Conservation (phyloP, 2,888 invertebrate species). For the Morpho achilles region DNA sequence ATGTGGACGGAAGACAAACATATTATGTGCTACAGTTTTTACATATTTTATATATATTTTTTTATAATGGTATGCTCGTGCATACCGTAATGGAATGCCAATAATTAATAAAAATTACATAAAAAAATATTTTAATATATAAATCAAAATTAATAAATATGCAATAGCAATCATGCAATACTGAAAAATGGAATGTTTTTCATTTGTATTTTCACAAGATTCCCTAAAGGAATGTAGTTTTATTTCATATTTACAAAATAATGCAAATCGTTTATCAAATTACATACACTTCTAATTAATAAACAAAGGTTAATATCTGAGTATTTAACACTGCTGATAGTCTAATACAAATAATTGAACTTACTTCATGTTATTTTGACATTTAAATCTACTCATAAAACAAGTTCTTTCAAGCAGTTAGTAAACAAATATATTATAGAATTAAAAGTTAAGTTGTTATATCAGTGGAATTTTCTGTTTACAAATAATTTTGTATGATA, state of each 20-base stretch:
- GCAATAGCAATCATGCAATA: slow-evolving; percentile 24
- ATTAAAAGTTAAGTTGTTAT: too few relatives aligned
- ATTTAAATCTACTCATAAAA: too few relatives aligned
- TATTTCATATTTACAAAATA: slow-evolving; percentile 2
- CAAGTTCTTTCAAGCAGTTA: too few relatives aligned
- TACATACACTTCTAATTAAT: neutral
- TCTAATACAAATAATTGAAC: too few relatives aligned
- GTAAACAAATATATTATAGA: too few relatives aligned
- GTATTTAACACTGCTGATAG: neutral
- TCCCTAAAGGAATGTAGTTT: slow-evolving; percentile 25
- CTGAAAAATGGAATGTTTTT: slow-evolving; percentile 29
- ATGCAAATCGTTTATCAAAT: neutral
- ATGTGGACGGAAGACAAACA: slow-evolving; percentile 26
- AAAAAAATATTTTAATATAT: slow-evolving; percentile 2
- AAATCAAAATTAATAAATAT: slow-evolving; percentile 7
- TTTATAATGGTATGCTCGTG: too few relatives aligned
- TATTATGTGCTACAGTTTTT: neutral
- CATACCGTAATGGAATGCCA: slow-evolving; percentile 7
- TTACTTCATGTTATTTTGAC: too few relatives aligned
- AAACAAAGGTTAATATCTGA: neutral
- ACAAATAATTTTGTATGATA: too few relatives aligned
- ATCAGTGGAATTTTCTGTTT: too few relatives aligned
- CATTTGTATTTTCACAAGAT: slow-evolving; percentile 14
- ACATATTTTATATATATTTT: neutral
- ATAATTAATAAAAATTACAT: slow-evolving; percentile 1